phyloP scores from a whole-genome alignment of 2,888 invertebrate species.

The Tiphia femorata region DNA sequence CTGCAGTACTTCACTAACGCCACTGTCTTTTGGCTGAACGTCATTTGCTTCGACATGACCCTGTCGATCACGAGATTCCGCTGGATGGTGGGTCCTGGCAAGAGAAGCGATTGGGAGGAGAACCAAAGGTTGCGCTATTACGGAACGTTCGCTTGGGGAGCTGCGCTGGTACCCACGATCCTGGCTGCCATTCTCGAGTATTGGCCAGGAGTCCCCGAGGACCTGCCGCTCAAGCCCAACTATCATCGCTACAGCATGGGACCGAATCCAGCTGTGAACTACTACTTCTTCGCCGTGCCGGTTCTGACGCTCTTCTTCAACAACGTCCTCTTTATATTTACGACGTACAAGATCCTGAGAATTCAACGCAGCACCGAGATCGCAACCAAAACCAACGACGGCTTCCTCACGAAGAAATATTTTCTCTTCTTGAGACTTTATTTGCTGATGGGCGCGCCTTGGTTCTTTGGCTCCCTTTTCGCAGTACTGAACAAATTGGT shows the following conservation, averaged over 20 bases:
- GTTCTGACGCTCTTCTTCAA: conserved; percentile 49
- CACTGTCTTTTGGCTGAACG: conserved; percentile 55
- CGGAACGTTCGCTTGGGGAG: conserved; percentile 40
- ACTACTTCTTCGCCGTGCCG: conserved; percentile 53
- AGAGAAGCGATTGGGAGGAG: conserved; percentile 32
- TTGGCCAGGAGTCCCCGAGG: conserved; percentile 44
- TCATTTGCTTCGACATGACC: conserved; percentile 57
- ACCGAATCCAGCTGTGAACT: conserved; percentile 43
- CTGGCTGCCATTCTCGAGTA: conserved; percentile 48
- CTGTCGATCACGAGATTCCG: conserved; percentile 50
- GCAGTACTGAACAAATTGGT: conserved; percentile 43
- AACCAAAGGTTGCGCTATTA: conserved; percentile 42
- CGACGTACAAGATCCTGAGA: conserved; percentile 48
- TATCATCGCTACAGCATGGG: conserved; percentile 45
- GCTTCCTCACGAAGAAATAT: conserved; percentile 46
- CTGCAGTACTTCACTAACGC: conserved; percentile 55
- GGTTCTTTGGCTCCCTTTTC: conserved; percentile 42
- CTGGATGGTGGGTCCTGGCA: conserved; percentile 38
- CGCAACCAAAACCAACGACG: conserved; percentile 40
- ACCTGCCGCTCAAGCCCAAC: conserved; percentile 50
- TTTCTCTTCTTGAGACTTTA: conserved; percentile 51
- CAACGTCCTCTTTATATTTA: conserved; percentile 51
- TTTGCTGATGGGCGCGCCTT: conserved; percentile 56
- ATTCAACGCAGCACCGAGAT: conserved; percentile 50
- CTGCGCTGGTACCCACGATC: conserved; percentile 43